Evolutionary conservation across 2,797 vertebrate genomes (phyloP), one percentile per base, ranked within the genome.

Genomic region (Danio kyathit): DNA sequence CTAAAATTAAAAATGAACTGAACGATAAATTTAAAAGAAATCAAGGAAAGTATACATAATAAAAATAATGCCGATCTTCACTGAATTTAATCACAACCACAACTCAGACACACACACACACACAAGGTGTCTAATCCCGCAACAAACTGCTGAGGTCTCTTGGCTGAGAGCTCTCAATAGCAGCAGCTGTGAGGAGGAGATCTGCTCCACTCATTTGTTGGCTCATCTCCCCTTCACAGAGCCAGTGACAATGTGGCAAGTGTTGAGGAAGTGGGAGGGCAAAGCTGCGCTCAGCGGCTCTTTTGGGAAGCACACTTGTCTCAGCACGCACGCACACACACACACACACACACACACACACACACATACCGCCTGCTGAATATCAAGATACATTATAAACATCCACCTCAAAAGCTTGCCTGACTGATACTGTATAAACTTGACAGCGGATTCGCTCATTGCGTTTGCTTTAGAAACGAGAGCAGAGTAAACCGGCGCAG

Each of bases 261-360:
- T 81, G 78, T 74, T 84, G 78, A 87, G 77, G 77, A 79, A 79
- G 74, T 75, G 76, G 69, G 76, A 17, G 76, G 79, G 66, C 79
- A 78, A 59, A 52, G 71, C 76, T 82, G 66, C 82, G 80, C 82
- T 79, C 84, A 81, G 82, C 82, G 84, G 70, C 56, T 67, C 84
- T 29, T 78, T 85, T 78, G 78, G 82, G 80, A 81, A 76, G 79
- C 84, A 81, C 82, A 81, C 82, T 86, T 84, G 82, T 83, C 72
- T 85, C 75, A 76, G 73, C 79, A 83, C 54, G 60, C 44, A 54
- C 49, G 29, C 29, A 29, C 29, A 29, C 3, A 29, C 29, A n/a
- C 44, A 54, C 49, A 29, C 29, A 29, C 29, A 29, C 3, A 29
- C 29, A n/a, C n/a, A n/a, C n/a, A 29, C 29, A 44, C n/a, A 83